Evolutionary conservation across 2,113 vertebrate genomes (phyloP).

Genomic region (Odocoileus hemionus): DNA sequence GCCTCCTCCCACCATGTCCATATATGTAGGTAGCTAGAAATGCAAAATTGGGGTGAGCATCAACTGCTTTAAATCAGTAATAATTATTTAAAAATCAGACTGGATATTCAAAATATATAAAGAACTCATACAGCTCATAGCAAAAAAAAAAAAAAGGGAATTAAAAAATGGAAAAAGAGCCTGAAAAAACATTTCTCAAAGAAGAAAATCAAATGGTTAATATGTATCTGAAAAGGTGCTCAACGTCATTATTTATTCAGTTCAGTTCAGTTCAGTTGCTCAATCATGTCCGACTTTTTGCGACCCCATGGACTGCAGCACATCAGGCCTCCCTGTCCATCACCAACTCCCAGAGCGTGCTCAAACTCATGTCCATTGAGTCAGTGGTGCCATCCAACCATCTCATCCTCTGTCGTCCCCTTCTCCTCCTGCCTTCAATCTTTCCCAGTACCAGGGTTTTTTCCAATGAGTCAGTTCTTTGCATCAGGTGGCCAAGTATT

Average conservation of each 20-base stretch:
- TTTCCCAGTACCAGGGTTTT: background rate
- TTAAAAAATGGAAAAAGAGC: too few species aligned
- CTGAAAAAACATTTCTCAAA: background rate
- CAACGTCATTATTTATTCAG: background rate
- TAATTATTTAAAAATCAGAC: background rate
- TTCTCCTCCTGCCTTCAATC: background rate
- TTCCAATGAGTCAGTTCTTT: background rate
- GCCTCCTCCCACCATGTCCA: background rate
- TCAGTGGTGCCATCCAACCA: background rate
- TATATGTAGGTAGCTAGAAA: background rate
- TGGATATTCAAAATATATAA: background rate
- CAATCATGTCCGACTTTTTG: background rate
- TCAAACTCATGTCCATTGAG: background rate
- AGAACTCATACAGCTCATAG: background rate
- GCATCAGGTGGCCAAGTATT: background rate
- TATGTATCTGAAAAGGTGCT: background rate
- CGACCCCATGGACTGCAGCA: background rate
- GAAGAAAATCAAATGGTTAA: background rate
- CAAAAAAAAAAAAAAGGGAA: background rate
- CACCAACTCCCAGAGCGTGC: background rate
- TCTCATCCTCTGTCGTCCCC: background rate
- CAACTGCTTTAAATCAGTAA: background rate
- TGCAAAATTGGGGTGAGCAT: background rate
- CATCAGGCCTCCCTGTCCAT: rapidly evolving
- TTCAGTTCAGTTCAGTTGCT: background rate